Evolutionary conservation across 2,113 vertebrate species (phyloP).

Genomic region (Megaleporinus macrocephalus): DNA sequence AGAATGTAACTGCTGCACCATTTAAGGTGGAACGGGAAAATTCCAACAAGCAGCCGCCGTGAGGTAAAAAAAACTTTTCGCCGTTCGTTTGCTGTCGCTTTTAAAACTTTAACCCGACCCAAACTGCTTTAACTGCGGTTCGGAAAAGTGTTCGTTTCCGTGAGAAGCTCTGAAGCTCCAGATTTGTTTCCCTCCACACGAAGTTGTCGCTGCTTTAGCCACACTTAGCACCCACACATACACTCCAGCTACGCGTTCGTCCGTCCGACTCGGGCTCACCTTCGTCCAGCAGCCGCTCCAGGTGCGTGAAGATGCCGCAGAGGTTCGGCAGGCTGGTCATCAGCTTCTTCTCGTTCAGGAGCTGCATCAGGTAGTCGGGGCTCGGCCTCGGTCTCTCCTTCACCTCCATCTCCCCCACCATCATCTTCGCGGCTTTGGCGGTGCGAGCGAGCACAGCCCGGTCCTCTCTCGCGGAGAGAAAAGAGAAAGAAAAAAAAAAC

Average conservation of each 20-base stretch:
- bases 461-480: background rate
- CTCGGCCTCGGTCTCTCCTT: slow-evolving; percentile 87
- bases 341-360: slow-evolving; percentile 85
- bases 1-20: too few relatives aligned
- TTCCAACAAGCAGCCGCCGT: too few relatives aligned
- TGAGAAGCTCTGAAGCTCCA: too few relatives aligned
- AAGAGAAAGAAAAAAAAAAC: slow-evolving; percentile 56
- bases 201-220: background rate
- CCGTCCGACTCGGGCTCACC: slow-evolving; percentile 65
- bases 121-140: too few relatives aligned
- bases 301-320: slow-evolving; percentile 85
- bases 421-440: slow-evolving; percentile 75
- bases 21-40: too few relatives aligned
- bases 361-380: slow-evolving; percentile 86
- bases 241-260: background rate
- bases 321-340: slow-evolving; percentile 85
- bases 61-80: too few relatives aligned
- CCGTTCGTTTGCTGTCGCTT: too few relatives aligned
- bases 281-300: slow-evolving; percentile 84
- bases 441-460: slow-evolving; percentile 9
- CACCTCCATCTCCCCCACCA: slow-evolving; percentile 87
- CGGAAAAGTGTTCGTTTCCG: too few relatives aligned
- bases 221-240: background rate
- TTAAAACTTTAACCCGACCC: too few relatives aligned
- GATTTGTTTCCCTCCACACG: too few relatives aligned